A percentile compares a stretch with the other conserved stretches of the same genome.
These are phyloP conservation scores for Antrozous pallidus DNA, from an alignment of 2,797 vertebrate genomes.

Conservation along the genomic window DNA sequence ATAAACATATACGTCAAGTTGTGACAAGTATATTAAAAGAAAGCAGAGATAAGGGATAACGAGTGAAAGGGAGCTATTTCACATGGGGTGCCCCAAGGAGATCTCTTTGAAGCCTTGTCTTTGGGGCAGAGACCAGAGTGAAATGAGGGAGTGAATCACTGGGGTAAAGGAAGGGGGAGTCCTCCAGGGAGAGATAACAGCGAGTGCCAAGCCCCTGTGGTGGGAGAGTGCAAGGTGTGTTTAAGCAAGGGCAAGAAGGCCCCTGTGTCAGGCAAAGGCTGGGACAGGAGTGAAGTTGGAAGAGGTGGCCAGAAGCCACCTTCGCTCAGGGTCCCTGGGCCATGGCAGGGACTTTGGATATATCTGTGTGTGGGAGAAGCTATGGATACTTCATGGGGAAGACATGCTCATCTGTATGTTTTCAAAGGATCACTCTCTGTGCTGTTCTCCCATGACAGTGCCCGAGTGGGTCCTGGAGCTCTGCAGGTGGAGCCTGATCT, in stretches of 20 bases:
- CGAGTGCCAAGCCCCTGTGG: neutral
- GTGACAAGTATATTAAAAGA: neutral
- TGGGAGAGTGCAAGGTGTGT: neutral
- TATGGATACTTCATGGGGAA: neutral
- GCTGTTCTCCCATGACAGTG: rapidly evolving
- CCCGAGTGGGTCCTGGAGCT: neutral
- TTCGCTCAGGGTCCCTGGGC: neutral
- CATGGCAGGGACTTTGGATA: rapidly evolving
- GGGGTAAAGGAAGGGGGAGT: neutral
- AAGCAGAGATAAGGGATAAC: neutral
- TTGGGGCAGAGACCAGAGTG: neutral
- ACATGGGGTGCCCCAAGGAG: neutral
- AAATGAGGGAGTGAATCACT: neutral
- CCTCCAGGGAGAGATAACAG: neutral
- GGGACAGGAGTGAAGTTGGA: neutral
- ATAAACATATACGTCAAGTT: neutral
- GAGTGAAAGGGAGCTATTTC: neutral
- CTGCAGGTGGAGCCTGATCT: neutral
- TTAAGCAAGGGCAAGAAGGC: no score
- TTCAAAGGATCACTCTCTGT: neutral
- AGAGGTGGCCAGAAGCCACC: neutral
- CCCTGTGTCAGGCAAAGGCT: neutral
- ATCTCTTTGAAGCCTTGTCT: neutral
- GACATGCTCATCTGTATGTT: neutral
- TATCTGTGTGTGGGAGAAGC: neutral